Percentiles rank a stretch among this genome's conserved stretches.
These are phyloP conservation scores for Esox niger DNA, from an alignment of 2,113 vertebrate species.

Conservation along the genomic window DNA sequence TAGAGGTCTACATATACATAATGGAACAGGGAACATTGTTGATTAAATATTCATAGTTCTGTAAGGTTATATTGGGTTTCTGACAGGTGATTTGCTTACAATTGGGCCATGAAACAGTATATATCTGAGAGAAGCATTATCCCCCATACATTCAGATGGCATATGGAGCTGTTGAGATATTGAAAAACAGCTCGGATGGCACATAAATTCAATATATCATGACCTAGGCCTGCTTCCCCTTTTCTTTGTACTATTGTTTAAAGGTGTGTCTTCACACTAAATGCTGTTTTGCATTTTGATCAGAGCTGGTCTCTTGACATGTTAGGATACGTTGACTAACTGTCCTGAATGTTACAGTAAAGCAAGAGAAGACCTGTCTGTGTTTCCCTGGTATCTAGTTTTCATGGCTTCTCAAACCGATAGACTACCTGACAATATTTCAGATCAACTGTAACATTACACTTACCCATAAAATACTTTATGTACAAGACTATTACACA, in stretches of 20 bases:
- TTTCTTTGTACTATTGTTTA: background rate
- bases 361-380: conserved; percentile 76
- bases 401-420: background rate
- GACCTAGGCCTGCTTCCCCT: too few relatives aligned
- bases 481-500: too few relatives aligned
- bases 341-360: conserved; percentile 52
- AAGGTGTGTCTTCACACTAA: background rate
- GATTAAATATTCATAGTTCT: background rate
- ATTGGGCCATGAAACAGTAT: too few relatives aligned
- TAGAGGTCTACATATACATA: background rate
- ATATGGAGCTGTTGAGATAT: too few relatives aligned
- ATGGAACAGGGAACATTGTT: background rate
- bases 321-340: conserved; percentile 69
- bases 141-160: too few relatives aligned
- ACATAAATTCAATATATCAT: too few relatives aligned
- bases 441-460: background rate
- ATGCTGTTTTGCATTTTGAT: conserved; percentile 42
- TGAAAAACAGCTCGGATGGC: too few relatives aligned
- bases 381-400: conserved; percentile 1
- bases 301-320: conserved; percentile 46
- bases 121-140: too few relatives aligned
- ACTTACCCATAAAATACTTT: too few relatives aligned
- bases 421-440: background rate
- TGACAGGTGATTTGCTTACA: background rate
- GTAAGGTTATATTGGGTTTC: background rate